phyloP scores from a whole-genome alignment of 2,888 invertebrate genomes.

The Trissolcus japonicus region DNA sequence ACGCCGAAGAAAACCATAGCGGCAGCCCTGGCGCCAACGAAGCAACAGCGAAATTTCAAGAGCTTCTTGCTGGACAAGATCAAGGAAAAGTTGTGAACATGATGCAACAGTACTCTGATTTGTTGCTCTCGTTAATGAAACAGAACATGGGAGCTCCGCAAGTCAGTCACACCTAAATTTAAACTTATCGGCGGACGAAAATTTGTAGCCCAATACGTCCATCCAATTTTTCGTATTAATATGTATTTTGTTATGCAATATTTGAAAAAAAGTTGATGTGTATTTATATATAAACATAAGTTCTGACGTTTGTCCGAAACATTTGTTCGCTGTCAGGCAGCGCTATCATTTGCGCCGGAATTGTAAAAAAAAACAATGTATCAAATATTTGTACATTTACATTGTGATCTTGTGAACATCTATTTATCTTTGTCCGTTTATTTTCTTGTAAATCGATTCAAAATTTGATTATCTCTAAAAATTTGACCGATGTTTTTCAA shows the following conservation, averaged over 20 bases:
- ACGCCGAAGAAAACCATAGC: slow-evolving; percentile 58
- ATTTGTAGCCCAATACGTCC: not conserved
- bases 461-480: not conserved
- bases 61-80: slow-evolving; percentile 76
- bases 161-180: slow-evolving; percentile 67
- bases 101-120: slow-evolving; percentile 81
- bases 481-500: not conserved
- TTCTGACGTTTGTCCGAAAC: slow-evolving; percentile 9
- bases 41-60: slow-evolving; percentile 77
- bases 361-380: slow-evolving; percentile 38
- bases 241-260: slow-evolving; percentile 41
- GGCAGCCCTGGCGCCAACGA: slow-evolving; percentile 73
- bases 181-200: slow-evolving; percentile 24
- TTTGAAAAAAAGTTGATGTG: slow-evolving; percentile 7
- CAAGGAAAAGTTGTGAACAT: slow-evolving; percentile 78
- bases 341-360: slow-evolving; percentile 19
- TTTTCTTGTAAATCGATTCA: slow-evolving; percentile 17
- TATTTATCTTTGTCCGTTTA: slow-evolving; percentile 15
- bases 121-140: slow-evolving; percentile 80
- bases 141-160: slow-evolving; percentile 77
- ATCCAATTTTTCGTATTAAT: slow-evolving; percentile 7
- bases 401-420: slow-evolving; percentile 37
- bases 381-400: slow-evolving; percentile 39
- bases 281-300: slow-evolving; percentile 24
- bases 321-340: slow-evolving; percentile 20